These are phyloP conservation scores for Helleia helle DNA, from an alignment of 2,888 invertebrate species.

Conservation along the genomic window DNA sequence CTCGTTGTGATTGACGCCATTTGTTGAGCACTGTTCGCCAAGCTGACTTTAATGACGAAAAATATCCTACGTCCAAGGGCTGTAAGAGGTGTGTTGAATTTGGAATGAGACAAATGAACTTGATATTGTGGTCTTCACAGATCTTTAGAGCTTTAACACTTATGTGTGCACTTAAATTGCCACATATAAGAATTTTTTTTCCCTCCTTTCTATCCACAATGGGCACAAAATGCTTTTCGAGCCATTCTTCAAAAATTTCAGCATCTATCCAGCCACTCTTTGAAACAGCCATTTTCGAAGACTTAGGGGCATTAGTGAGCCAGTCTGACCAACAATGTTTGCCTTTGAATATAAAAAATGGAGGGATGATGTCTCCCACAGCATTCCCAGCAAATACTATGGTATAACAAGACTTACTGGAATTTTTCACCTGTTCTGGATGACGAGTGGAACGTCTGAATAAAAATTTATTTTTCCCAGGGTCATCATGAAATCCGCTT, in stretches of 20 bases:
- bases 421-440: conserved; percentile 13
- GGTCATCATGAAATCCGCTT: conserved; percentile 16
- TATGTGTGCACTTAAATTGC: conserved; percentile 20
- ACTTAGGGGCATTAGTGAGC: conserved; percentile 13
- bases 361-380: conserved; percentile 15
- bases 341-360: conserved; percentile 17
- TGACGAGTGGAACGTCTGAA: conserved; percentile 11
- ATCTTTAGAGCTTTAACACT: conserved; percentile 15
- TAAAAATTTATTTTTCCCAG: conserved; percentile 9
- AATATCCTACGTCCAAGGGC: conserved; percentile 20
- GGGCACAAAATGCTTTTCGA: conserved; percentile 16
- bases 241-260: conserved; percentile 19
- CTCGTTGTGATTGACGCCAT: too few species aligned
- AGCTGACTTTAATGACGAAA: conserved; percentile 14
- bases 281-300: conserved; percentile 12
- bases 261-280: conserved; percentile 13
- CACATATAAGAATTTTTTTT: conserved; percentile 17
- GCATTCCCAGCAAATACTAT: conserved; percentile 17
- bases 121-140: conserved; percentile 17
- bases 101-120: conserved; percentile 12
- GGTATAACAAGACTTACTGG: conserved; percentile 13
- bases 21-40: too few species aligned
- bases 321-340: conserved; percentile 16
- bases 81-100: conserved; percentile 18
- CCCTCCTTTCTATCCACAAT: conserved; percentile 16